Evolutionary conservation across 2,113 vertebrate genomes (phyloP), one percentile per base, ranked within the genome.

Genomic region (Gasterosteus aculeatus): DNA sequence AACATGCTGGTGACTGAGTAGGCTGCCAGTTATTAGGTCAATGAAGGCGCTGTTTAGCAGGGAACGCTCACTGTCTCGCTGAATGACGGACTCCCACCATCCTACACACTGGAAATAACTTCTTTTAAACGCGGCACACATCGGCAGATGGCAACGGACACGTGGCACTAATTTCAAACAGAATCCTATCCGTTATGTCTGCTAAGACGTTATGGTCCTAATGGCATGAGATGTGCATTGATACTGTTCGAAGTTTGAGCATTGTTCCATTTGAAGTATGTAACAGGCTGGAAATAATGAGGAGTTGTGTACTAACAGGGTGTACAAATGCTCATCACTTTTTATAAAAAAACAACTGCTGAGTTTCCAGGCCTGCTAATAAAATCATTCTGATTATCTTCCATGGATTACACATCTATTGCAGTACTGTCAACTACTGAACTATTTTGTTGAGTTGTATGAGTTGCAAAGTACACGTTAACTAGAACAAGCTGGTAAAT

Each of bases 11-110:
- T 92, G 90, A 90, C 90, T 90, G 87, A 88, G 87, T 78, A 90
- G 89, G 90, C 86, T 93, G 93, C 91, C 92, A 93, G 91, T 94
- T 94, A 94, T 95, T 95, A 94, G 93, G 93, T 93, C 92, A 92
- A 91, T 85, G 85, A 92, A 93, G 89, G 90, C 88, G 90, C 92
- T 93, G 91, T 93, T 94, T 91, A 87, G 91, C 87, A 87, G 78
- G 78, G 78, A 92, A 88, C 80, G 81, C 84, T 90, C 85, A 89
- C 85, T 88, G 86, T 89, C 86, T 88, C 72, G 29, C 80, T 75
- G 82, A 90, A 84, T 86, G 85, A 91, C 59, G 73, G 90, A 93
- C 83, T 90, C 91, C 88, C 87, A 83, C 85, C 77, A 83, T 88
- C 73, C 85, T 78, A 85, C 85, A 69, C 35, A 64, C 83, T 84